Percentiles rank a stretch among this genome's conserved stretches.
Conservation (phyloP, 2,797 vertebrate genomes). For the Tamandua tetradactyla region DNA sequence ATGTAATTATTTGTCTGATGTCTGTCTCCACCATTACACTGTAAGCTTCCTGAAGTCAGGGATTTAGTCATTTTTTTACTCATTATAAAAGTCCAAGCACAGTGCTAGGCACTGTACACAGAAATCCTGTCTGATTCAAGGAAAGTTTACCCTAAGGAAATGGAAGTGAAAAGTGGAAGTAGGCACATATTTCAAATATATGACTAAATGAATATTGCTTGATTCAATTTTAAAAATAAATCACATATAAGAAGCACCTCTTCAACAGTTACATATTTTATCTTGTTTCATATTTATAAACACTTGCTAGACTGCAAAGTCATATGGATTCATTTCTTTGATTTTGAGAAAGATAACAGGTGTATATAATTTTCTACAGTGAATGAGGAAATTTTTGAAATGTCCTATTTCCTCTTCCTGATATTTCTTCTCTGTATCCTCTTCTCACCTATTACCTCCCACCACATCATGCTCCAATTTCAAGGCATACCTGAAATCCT, state of each 20-base stretch:
- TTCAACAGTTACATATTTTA: background rate
- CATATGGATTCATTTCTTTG: background rate
- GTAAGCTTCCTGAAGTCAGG: background rate
- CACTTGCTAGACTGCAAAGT: background rate
- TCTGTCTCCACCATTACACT: background rate
- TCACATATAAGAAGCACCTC: background rate
- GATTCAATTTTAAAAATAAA: background rate
- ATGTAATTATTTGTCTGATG: background rate
- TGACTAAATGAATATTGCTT: background rate
- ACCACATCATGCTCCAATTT: conserved; percentile 20
- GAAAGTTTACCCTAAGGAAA: background rate
- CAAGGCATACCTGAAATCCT: conserved; percentile 25
- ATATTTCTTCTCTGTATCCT: background rate
- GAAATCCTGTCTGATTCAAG: background rate
- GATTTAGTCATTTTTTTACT: background rate
- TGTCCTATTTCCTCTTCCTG: background rate
- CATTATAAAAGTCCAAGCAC: background rate
- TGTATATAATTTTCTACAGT: background rate
- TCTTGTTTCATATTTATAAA: background rate
- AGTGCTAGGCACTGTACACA: background rate
- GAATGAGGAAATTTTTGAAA: background rate
- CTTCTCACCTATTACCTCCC: background rate
- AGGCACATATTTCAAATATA: background rate
- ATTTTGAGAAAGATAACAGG: background rate
- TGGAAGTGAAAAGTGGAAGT: background rate